Conservation (phyloP, 2,888 invertebrate species). For the Teinopalpus imperialis region DNA sequence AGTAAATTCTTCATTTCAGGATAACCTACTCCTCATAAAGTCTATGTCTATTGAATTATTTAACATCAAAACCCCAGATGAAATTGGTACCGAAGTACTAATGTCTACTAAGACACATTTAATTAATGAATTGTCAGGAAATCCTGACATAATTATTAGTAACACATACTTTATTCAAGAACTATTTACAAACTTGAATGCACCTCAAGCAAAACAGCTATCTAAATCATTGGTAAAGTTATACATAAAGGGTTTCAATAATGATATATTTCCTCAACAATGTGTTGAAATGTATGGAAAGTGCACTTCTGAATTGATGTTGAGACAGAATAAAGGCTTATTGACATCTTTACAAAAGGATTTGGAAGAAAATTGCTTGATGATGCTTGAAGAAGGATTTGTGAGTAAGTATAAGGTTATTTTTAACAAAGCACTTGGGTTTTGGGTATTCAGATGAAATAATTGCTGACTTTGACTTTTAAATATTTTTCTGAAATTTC, state of each 20-base stretch:
- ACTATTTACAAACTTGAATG: slow-evolving; percentile 54
- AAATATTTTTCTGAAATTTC: no score
- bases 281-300: slow-evolving; percentile 64
- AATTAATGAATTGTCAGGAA: slow-evolving; percentile 48
- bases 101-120: slow-evolving; percentile 50
- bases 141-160: slow-evolving; percentile 40
- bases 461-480: no score
- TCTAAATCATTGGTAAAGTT: slow-evolving; percentile 58
- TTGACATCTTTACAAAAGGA: slow-evolving; percentile 59
- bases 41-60: slow-evolving; percentile 50
- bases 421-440: no score
- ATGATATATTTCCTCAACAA: slow-evolving; percentile 60
- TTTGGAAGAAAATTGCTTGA: slow-evolving; percentile 62
- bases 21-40: slow-evolving; percentile 58
- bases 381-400: slow-evolving; percentile 59
- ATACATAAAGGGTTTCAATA: slow-evolving; percentile 38
- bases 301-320: slow-evolving; percentile 68
- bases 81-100: slow-evolving; percentile 32
- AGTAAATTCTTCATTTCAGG: no score
- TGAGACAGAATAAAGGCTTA: slow-evolving; percentile 69
- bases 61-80: slow-evolving; percentile 33
- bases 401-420: slow-evolving; percentile 55
- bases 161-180: slow-evolving; percentile 48
- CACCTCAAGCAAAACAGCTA: slow-evolving; percentile 48
- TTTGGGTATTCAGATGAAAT: no score